A percentile compares a stretch with the other conserved stretches of the same genome.
Conservation (phyloP, 2,888 invertebrate genomes). For the Pyrochroa serraticornis region DNA sequence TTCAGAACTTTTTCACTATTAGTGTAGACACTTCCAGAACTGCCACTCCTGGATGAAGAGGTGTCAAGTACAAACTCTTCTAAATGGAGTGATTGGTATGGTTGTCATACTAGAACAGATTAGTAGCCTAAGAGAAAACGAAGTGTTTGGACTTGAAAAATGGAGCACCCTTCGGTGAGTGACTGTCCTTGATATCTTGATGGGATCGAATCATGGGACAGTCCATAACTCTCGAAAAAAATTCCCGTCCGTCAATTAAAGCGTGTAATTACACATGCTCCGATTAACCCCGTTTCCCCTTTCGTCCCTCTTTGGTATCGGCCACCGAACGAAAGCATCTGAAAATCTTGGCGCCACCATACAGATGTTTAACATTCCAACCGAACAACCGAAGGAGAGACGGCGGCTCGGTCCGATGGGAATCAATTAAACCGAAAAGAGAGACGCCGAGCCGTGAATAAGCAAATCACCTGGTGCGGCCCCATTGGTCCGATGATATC, state of each 20-base stretch:
- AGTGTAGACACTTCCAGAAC: no score
- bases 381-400: slow-evolving; percentile 23
- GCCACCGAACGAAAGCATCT: slow-evolving; percentile 5
- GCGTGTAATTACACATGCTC: slow-evolving; percentile 19
- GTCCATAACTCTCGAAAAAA: background rate
- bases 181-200: no score
- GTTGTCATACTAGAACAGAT: no score
- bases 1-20: no score
- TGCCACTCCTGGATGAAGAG: no score
- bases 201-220: no score
- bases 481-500: slow-evolving; percentile 8
- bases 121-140: no score
- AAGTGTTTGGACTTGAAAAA: no score
- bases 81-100: no score
- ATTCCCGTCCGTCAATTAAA: slow-evolving; percentile 15
- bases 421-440: slow-evolving; percentile 23
- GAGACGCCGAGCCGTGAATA: slow-evolving; percentile 18
- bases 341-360: slow-evolving; percentile 38
- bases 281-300: slow-evolving; percentile 13
- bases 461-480: slow-evolving; percentile 21
- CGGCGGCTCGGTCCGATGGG: slow-evolving; percentile 12
- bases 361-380: slow-evolving; percentile 41
- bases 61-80: no score
- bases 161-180: no score
- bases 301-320: slow-evolving; percentile 1